Base-by-base conservation (phyloP, 1,140 invertebrate genomes). In the Drosophila sturtevanti region DNA sequence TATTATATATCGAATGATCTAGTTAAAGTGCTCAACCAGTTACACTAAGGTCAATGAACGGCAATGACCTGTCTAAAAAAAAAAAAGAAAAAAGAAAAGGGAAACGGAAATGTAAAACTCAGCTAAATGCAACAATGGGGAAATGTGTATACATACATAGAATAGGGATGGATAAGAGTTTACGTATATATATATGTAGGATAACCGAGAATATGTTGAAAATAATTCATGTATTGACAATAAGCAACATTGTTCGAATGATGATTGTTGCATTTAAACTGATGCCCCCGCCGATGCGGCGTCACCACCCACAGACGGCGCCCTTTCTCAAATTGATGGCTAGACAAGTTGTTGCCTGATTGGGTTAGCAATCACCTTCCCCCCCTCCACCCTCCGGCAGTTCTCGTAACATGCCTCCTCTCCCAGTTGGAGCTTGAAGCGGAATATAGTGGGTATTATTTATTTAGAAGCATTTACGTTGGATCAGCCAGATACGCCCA, bases 381-480 rank as follows among this genome's bases (percentile, higher is more conserved):
- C 41, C 1, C 16, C 7, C 41, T 2, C 10, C 41, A 0, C 41
- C 2, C 41, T 1, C 41, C 2, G 5, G 38, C n/a, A n/a, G n/a
- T n/a, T n/a, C 41, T 9, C 6, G 0, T 14, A 0, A 4, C 2
- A 3, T 31, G 27, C 27, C 27, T 7, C 7, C 27, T 31, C 27
- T 31, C 6, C 37, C 16, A 44, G 41, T 10, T 44, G 41, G 14
- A 18, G 41, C 41, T 21, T 21, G n/a, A 21, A 48, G 16, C 55
- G 21, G 12, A 21, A 60, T 37, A 38, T 60, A 60, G 58, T 60
- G 35, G 58, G 35, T 60, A 60, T 56, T 56, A 56, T 56, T 56
- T 56, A 56, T 56, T 56, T 34, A 56, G 27, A 14, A 56, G 54
- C 54, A 56, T 48, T 48, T 48, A 16, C 41, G 41, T 16, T 16